These are phyloP conservation scores for Mesocentrotus franciscanus DNA, from an alignment of 53 echinoderm and acorn worm species.

Conservation along the genomic window DNA sequence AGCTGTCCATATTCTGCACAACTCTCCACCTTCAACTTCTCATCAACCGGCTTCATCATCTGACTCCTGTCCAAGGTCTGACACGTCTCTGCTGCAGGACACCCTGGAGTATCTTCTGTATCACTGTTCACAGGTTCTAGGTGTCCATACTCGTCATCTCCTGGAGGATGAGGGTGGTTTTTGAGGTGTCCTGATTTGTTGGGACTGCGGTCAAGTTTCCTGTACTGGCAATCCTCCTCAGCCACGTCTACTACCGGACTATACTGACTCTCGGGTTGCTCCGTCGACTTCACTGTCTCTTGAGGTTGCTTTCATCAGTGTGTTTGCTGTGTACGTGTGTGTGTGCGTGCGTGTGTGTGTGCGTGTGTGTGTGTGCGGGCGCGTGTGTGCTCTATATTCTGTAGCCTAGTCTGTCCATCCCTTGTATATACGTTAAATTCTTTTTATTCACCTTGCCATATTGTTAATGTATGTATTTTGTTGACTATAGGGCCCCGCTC, in stretches of 20 bases:
- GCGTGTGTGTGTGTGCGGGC: too few relatives aligned
- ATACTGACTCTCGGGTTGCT: not conserved
- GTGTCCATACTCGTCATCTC: constrained; percentile 38
- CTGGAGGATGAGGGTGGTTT: not conserved
- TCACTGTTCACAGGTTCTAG: not conserved
- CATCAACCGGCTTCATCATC: not conserved
- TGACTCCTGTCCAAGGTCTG: not conserved
- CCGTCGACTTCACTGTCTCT: not conserved
- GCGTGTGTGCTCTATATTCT: too few relatives aligned
- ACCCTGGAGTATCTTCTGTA: not conserved
- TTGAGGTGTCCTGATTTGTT: constrained; percentile 39
- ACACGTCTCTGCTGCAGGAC: not conserved
- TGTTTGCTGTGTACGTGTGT: too few relatives aligned
- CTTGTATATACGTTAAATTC: too few relatives aligned
- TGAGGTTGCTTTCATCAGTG: too few relatives aligned
- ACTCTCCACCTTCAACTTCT: not conserved
- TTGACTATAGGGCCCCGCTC: too few relatives aligned
- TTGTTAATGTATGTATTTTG: too few relatives aligned
- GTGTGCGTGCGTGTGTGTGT: too few relatives aligned
- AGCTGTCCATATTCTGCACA: constrained; percentile 44
- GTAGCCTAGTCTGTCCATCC: too few relatives aligned
- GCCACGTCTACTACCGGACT: not conserved
- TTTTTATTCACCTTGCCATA: too few relatives aligned
- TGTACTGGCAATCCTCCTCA: not conserved
- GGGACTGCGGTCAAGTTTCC: constrained; percentile 57